Base-by-base conservation (phyloP, 1,140 invertebrate genomes). In the Drosophila kepulauana region DNA sequence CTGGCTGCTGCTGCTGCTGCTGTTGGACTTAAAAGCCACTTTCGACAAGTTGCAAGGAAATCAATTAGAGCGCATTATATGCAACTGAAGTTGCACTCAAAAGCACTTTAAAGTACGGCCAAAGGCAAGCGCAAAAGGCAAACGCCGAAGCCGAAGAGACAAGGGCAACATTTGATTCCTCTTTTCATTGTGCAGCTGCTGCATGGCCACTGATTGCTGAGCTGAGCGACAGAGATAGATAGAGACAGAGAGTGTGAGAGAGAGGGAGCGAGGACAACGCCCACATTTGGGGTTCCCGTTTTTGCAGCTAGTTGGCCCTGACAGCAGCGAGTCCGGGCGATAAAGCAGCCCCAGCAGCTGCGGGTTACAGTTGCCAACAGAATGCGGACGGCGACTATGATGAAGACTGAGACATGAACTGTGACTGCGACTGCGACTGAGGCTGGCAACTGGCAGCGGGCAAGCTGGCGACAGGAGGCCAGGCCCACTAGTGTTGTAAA, bases 61-160 rank as follows among this genome's bases (percentile, higher is more conserved):
- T 87, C 80, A 87, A 87, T 86, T 86, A 84, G 84, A 75, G 75
- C 63, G 63, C 77, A 88, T 77, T 75, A 79, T 77, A 79, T 74
- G 76, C 64, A 71, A 74, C 33, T 69, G 25, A 63, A 67, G 56
- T 57, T 76, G 65, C 73, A 67, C 68, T 71, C 52, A 52, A 70
- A 49, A 56, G 57, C 65, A 69, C 41, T 49, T 69, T 20, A 66
- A 35, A 65, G 61, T 43, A 30, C 43, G 20, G 11, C 45, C 33
- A 56, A 66, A 46, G 28, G 30, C 30, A 45, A 35, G 45, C 56
- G 46, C 45, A 43, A 41, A 10, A 15, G 51, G 25, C 52, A 41
- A 11, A 15, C 35, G 25, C 43, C 7, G 7, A 46, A 25, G 2
- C 15, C 35, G 20, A 25, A 30, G 38, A 45, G 38, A 57, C 46